phyloP scores from a whole-genome alignment of 2,113 vertebrate species.

The Leucopsar rothschildi region DNA sequence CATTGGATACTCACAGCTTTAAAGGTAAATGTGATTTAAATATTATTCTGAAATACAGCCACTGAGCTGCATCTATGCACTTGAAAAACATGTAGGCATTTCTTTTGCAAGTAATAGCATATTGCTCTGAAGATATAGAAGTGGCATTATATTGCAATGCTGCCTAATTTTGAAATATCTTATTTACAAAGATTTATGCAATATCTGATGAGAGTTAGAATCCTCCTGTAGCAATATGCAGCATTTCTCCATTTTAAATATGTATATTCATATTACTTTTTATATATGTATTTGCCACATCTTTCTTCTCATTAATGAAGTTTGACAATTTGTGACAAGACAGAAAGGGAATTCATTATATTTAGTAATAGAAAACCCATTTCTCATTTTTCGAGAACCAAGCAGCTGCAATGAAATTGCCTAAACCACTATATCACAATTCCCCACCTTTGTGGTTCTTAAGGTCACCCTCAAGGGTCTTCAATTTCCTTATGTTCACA shows the following conservation, averaged over 20 bases:
- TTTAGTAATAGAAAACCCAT: constrained; percentile 80
- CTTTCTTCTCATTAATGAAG: constrained; percentile 71
- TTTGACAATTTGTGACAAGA: constrained; percentile 81
- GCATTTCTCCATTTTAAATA: neutral
- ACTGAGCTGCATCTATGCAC: neutral
- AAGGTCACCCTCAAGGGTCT: constrained; percentile 72
- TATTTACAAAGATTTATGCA: neutral
- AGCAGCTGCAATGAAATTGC: constrained; percentile 71
- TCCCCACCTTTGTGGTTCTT: constrained; percentile 62
- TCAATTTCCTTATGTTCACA: constrained; percentile 73
- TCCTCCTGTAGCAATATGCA: neutral
- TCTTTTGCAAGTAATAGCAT: neutral
- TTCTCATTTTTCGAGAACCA: constrained; percentile 73
- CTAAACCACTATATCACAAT: constrained; percentile 67
- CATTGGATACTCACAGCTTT: neutral
- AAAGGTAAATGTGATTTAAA: neutral
- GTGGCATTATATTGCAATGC: neutral
- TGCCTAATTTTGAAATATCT: neutral
- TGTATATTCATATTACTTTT: constrained; percentile 11
- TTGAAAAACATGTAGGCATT: neutral
- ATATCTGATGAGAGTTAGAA: neutral
- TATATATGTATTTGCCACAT: constrained; percentile 1
- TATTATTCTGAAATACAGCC: neutral
- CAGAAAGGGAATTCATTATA: constrained; percentile 80
- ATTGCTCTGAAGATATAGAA: neutral